Percentiles rank a stretch among this genome's conserved stretches.
Conservation (phyloP, 2,888 invertebrate genomes). For the Tenthredo mesomela region DNA sequence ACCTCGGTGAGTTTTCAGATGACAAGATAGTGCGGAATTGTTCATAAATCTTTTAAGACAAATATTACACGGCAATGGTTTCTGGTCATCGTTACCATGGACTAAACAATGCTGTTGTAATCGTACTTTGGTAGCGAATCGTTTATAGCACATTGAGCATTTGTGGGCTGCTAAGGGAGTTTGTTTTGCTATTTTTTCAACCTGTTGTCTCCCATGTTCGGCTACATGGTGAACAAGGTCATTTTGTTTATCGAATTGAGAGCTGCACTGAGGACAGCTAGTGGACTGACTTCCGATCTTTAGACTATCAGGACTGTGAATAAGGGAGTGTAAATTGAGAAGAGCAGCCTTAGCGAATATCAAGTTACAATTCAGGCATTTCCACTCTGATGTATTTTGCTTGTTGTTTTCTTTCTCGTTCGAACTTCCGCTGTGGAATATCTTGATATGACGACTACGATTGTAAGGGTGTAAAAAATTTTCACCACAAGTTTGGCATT, state of each 20-base stretch:
- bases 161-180: constrained; percentile 76
- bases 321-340: constrained; percentile 79
- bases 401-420: constrained; percentile 73
- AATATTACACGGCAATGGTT: constrained; percentile 84
- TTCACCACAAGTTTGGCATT: constrained; percentile 66
- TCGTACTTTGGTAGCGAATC: constrained; percentile 83
- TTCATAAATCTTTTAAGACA: constrained; percentile 86
- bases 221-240: constrained; percentile 79
- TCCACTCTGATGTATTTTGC: constrained; percentile 73
- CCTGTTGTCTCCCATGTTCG: constrained; percentile 73
- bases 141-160: constrained; percentile 84
- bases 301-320: constrained; percentile 77
- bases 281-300: constrained; percentile 63
- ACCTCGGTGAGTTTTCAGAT: constrained; percentile 85
- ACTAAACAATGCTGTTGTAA: constrained; percentile 84
- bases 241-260: constrained; percentile 69
- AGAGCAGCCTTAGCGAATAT: constrained; percentile 77
- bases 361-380: constrained; percentile 74
- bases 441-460: constrained; percentile 69
- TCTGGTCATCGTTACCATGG: constrained; percentile 85
- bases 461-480: constrained; percentile 70
- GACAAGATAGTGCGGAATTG: constrained; percentile 86
- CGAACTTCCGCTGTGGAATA: constrained; percentile 64
- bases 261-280: constrained; percentile 71
- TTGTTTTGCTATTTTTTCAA: constrained; percentile 75